Evolutionary conservation across 2,888 invertebrate species (phyloP).

Genomic region (Galerucella calmariensis): DNA sequence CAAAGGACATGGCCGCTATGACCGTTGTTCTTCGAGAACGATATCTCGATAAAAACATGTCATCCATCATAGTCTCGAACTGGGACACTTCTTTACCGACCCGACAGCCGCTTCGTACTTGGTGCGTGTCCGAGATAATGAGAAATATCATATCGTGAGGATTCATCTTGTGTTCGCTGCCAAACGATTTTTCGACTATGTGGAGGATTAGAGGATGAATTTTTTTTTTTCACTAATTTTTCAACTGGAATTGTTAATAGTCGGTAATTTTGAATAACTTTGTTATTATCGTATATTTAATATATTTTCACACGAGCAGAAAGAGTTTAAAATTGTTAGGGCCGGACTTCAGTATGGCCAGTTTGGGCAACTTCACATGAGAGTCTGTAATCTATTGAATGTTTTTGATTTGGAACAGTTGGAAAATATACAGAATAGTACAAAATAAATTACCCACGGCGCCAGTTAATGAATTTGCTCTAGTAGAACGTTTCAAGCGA

Average conservation of each 20-base stretch:
- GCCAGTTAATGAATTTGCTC: too few relatives aligned
- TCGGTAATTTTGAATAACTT: too few relatives aligned
- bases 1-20: constrained; percentile 55
- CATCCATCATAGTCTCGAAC: constrained; percentile 64
- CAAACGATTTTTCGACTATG: constrained; percentile 20
- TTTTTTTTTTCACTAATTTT: neutral
- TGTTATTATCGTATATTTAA: too few relatives aligned
- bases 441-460: too few relatives aligned
- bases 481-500: too few relatives aligned
- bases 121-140: constrained; percentile 56
- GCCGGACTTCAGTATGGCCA: too few relatives aligned
- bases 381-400: too few relatives aligned
- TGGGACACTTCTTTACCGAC: constrained; percentile 64
- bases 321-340: too few relatives aligned
- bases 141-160: constrained; percentile 55
- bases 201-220: constrained; percentile 4
- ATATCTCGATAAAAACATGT: constrained; percentile 62
- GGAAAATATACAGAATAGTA: too few relatives aligned
- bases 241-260: neutral
- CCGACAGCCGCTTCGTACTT: constrained; percentile 61
- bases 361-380: too few relatives aligned
- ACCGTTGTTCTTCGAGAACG: constrained; percentile 58
- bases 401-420: too few relatives aligned
- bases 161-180: constrained; percentile 46
- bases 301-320: too few relatives aligned